Percentiles rank a stretch among this genome's conserved stretches.
These are phyloP conservation scores for Zootermopsis nevadensis DNA, from an alignment of 2,888 invertebrate genomes.

Conservation along the genomic window DNA sequence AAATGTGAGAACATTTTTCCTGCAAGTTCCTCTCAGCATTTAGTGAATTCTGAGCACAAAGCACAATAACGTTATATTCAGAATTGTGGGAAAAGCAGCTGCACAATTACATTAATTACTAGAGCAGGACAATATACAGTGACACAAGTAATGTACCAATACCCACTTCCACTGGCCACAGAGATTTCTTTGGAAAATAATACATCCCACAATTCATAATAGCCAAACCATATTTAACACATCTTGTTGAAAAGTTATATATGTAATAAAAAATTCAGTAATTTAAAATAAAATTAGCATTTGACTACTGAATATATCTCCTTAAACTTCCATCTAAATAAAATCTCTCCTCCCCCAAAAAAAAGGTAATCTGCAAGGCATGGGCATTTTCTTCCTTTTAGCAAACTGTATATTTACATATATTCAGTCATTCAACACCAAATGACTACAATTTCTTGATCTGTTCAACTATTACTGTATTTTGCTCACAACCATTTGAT, in stretches of 20 bases:
- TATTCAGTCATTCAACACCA: neutral
- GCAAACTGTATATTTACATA: conserved; percentile 2
- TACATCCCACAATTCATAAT: too few relatives aligned
- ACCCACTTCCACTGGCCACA: conserved; percentile 30
- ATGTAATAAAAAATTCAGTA: neutral
- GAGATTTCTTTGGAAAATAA: too few relatives aligned
- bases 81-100: conserved; percentile 36
- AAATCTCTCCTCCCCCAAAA: neutral
- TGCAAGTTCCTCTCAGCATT: conserved; percentile 7
- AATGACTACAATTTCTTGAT: neutral
- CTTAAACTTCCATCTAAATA: neutral
- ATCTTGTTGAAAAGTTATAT: neutral
- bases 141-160: conserved; percentile 1
- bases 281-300: neutral
- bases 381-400: neutral
- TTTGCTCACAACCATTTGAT: conserved; percentile 31
- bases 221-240: neutral
- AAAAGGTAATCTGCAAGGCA: conserved; percentile 13
- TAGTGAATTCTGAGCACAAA: conserved; percentile 15
- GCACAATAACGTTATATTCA: conserved; percentile 33
- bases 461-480: neutral
- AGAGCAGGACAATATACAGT: conserved; percentile 25
- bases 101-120: conserved; percentile 34
- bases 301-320: neutral
- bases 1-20: conserved; percentile 36